Base-by-base conservation (phyloP, 2,113 vertebrate genomes). In the Hipposideros armiger region DNA sequence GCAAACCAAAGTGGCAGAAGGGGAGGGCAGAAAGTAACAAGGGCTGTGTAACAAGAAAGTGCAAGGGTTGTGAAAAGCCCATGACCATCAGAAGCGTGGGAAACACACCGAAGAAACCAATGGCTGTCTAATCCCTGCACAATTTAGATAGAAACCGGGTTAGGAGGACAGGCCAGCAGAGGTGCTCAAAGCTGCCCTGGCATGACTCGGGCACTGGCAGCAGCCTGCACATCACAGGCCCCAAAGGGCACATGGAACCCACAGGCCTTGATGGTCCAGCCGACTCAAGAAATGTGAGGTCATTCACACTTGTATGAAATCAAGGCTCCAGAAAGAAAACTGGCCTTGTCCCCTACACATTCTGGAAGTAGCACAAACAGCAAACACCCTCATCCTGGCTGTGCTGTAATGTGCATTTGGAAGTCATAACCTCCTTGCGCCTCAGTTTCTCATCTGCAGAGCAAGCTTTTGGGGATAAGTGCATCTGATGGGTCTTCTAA, bases 311-410 rank as follows among this genome's bases (percentile, higher is more conserved):
- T 42, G 9, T 28, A 45, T 32, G 11, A 76, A 52, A 50, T 56
- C 36, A 56, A 47, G 6, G 64, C 28, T 89, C 78, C 72, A n/a
- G 15, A 77, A 52, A 81, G 72, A 84, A 94, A 84, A 69, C 14
- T 56, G 42, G 16, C 42, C 58, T 74, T 47, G 24, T 54, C 64
- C 42, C 85, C 22, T 47, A 11, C 4, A 3, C 0, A 4, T 56
- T 52, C 28, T 69, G 30, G 28, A 47, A 45, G 42, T 17, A 22
- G 90, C n/a, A 50, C 3, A 82, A 58, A 62, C 14, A 92, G 50
- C 26, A 83, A 83, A 70, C 15, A 58, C 13, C 19, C 50, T 81
- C 20, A 28, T 17, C 56, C 28, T 11, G 56, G 54, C 5, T 83
- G 36, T 60, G 22, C n/a, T 47, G 40, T 58, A 10, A 73, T 20